phyloP scores from a whole-genome alignment of 2,888 invertebrate genomes.

The Stomorhina lunata region DNA sequence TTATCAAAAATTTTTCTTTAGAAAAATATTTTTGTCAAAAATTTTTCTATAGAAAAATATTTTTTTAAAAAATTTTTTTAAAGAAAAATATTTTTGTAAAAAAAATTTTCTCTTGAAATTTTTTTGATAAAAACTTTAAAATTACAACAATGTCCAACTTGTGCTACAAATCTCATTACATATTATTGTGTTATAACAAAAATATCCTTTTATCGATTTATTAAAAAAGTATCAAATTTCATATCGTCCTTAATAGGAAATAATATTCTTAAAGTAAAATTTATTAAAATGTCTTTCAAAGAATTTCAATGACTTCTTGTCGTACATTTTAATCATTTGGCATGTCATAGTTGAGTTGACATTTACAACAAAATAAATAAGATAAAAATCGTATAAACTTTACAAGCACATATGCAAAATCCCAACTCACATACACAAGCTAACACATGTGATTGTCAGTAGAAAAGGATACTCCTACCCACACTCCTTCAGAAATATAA shows the following conservation, averaged over 20 bases:
- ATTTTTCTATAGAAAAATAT: too few species aligned
- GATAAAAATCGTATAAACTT: slow-evolving; percentile 54
- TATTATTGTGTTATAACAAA: slow-evolving; percentile 3
- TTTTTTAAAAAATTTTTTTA: too few species aligned
- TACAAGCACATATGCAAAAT: slow-evolving; percentile 50
- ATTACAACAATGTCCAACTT: too few species aligned
- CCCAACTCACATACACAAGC: background rate
- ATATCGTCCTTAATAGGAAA: background rate
- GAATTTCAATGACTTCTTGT: slow-evolving; percentile 47
- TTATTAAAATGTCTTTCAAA: slow-evolving; percentile 33
- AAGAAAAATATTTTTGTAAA: too few species aligned
- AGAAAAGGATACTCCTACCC: slow-evolving; percentile 43
- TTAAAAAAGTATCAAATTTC: slow-evolving; percentile 36
- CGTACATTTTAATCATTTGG: slow-evolving; percentile 74
- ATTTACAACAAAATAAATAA: slow-evolving; percentile 68
- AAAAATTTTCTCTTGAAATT: too few species aligned
- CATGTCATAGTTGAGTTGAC: slow-evolving; percentile 73
- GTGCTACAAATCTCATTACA: background rate
- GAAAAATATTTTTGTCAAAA: too few species aligned
- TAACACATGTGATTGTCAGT: slow-evolving; percentile 40
- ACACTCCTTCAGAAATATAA: background rate
- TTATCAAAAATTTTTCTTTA: too few species aligned
- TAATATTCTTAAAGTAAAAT: slow-evolving; percentile 27
- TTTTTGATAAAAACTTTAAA: too few species aligned
- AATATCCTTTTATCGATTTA: slow-evolving; percentile 39